Evolutionary conservation across 2,797 vertebrate genomes (phyloP).

Genomic region (Alca torda): DNA sequence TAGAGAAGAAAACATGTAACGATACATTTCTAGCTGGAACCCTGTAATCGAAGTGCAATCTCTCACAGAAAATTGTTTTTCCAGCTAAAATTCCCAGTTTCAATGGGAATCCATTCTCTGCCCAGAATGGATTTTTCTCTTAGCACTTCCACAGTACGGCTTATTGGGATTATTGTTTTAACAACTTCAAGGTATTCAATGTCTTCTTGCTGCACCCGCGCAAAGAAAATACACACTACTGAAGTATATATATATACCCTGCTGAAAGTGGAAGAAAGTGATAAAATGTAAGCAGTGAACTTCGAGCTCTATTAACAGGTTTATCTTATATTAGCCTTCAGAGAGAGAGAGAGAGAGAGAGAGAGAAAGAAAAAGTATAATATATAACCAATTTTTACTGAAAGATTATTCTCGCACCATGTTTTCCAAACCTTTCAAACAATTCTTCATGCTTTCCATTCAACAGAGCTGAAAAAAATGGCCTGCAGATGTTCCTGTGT

Average conservation of each 20-base stretch:
- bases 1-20: rapidly evolving
- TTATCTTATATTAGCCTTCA: neutral
- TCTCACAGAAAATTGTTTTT: neutral
- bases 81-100: neutral
- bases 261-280: neutral
- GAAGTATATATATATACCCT: neutral
- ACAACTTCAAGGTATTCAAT: neutral
- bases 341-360: no score
- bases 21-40: neutral
- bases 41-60: neutral
- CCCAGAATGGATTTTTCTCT: neutral
- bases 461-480: neutral
- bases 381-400: neutral
- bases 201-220: neutral
- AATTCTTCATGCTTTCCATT: neutral
- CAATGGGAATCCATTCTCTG: neutral
- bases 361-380: neutral
- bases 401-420: neutral
- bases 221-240: neutral
- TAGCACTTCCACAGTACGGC: neutral
- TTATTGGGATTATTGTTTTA: neutral
- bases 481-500: neutral
- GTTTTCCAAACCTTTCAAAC: neutral
- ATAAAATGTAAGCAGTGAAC: neutral
- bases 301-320: neutral